Evolutionary conservation across 1,140 invertebrate species (phyloP), one percentile per base, ranked within the genome.

Genomic region (Drosophila pectinifera): DNA sequence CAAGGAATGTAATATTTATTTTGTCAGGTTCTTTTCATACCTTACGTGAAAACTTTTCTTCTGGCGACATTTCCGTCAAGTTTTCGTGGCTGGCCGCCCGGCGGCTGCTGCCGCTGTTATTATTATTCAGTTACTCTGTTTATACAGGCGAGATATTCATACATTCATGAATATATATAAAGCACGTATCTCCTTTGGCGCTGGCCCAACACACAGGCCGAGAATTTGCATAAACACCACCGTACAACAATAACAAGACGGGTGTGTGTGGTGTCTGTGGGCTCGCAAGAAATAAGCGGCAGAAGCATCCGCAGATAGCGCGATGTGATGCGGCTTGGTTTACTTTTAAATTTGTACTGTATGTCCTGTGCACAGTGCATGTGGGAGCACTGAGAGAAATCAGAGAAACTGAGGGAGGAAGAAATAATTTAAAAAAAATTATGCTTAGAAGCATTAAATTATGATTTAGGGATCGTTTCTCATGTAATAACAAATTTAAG

Each of bases 121-220:
- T 86, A 88, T 86, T 86, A 86, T 86, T 88, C 83, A 79, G 83
- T 86, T 86, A 86, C 83, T 80, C 82, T 86, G 82, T 86, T 86
- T 86, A 86, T 86, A 88, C 83, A 76, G 58, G 56, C 70, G 59
- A 83, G 83, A 88, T 86, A 86, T 88, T 88, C 83, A 86, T 86
- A 86, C 82, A 86, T 88, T 79, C 83, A 86, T 86, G 82, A 86
- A 86, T 86, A 79, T 88, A 86, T 85, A 80, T 80, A 72, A 76
- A 73, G 70, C 78, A 86, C 83, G 83, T 85, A 86, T 88, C 83
- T 86, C 54, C 79, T 77, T 88, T 85, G 82, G 83, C 81, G 56
- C 74, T 68, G 65, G 55, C 79, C 83, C 79, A 86, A 80, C 81
- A 78, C 78, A 70, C 70, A 88, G 67, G 70, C 46, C 84, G 75